These are phyloP conservation scores for Seira ritae DNA, from an alignment of 2,888 invertebrate genomes.

Conservation along the genomic window DNA sequence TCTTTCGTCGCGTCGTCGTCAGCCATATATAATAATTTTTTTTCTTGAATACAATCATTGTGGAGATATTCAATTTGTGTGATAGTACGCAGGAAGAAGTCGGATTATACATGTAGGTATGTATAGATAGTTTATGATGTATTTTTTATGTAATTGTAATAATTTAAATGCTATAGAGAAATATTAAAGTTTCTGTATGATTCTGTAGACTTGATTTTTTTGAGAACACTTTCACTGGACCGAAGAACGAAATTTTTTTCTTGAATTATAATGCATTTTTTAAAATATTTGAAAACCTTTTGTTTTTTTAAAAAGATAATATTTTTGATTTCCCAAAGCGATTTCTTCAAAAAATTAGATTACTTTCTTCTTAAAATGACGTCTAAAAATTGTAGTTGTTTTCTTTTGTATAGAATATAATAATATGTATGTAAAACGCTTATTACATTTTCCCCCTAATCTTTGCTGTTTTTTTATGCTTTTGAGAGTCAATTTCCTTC, in stretches of 20 bases:
- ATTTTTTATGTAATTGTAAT: no score
- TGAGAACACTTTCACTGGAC: conserved; percentile 72
- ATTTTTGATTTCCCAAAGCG: conserved; percentile 3
- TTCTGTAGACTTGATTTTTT: conserved; percentile 38
- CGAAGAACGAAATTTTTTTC: conserved; percentile 62
- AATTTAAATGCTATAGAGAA: conserved; percentile 4
- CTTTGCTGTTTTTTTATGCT: conserved; percentile 7
- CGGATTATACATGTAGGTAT: conserved; percentile 7
- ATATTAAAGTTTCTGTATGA: conserved; percentile 24
- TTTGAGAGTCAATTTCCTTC: conserved; percentile 29
- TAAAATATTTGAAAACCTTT: conserved; percentile 26
- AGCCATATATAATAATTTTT: no score
- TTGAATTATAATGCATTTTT: conserved; percentile 38
- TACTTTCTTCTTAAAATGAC: conserved; percentile 14
- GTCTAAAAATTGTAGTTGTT: not conserved
- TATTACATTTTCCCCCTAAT: conserved; percentile 6
- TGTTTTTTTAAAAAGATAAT: conserved; percentile 6
- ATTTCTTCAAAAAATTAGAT: conserved; percentile 10
- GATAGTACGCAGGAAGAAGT: conserved; percentile 32
- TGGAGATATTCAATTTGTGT: not conserved
- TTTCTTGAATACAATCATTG: no score
- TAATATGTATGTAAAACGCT: conserved; percentile 1
- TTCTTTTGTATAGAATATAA: conserved; percentile 17
- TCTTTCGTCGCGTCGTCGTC: no score
- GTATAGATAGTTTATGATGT: no score